Evolutionary conservation across 2,888 invertebrate genomes (phyloP).

Genomic region (Caenorhabditis macrosperma): DNA sequence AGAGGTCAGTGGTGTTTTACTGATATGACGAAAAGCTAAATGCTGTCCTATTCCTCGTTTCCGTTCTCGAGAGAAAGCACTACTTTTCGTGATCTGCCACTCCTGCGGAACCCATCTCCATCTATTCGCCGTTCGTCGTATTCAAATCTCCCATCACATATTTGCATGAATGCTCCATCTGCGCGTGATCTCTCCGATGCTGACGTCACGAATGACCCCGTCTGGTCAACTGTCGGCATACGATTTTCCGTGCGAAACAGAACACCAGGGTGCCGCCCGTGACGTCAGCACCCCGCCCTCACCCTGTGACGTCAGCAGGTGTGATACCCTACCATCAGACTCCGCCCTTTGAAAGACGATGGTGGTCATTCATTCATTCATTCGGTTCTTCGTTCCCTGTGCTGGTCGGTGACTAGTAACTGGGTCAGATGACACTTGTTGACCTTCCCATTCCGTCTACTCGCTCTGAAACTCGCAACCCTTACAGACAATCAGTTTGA

Average conservation of each 20-base stretch:
- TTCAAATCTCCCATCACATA: conserved; percentile 1
- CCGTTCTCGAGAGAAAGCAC: too few relatives aligned
- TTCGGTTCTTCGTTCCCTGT: neutral
- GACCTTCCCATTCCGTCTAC: neutral
- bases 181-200: conserved; percentile 2
- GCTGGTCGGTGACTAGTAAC: neutral
- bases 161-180: conserved; percentile 29
- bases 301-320: conserved; percentile 17
- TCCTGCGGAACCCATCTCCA: neutral
- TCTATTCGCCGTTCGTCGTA: neutral
- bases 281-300: conserved; percentile 21
- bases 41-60: too few relatives aligned
- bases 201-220: conserved; percentile 30
- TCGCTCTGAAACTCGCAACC: neutral
- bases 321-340: neutral
- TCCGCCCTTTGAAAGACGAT: conserved; percentile 18
- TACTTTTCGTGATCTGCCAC: too few relatives aligned
- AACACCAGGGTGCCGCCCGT: neutral
- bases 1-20: too few relatives aligned
- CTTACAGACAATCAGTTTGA: neutral
- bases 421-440: conserved; percentile 6
- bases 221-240: neutral
- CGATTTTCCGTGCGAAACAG: conserved; percentile 22
- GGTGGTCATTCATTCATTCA: conserved; percentile 4
- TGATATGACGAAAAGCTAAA: too few relatives aligned